Conservation (phyloP, 1,140 invertebrate genomes). For the Reticulitermes speratus region DNA sequence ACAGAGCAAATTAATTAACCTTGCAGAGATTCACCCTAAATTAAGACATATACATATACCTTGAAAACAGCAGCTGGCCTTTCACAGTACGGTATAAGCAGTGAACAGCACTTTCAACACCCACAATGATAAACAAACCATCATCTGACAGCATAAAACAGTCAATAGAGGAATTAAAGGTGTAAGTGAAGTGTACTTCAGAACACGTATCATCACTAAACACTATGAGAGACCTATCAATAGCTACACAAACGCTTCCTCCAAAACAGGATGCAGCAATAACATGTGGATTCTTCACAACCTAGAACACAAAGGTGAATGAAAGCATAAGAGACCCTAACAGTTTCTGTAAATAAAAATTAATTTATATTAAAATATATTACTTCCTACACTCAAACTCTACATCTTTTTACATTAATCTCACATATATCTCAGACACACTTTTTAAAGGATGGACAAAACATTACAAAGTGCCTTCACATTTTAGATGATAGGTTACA, state of each 20-base stretch:
- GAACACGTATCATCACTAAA: conserved; percentile 44
- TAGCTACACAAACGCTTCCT: conserved; percentile 42
- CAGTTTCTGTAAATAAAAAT: neutral
- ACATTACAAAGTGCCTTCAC: too few relatives aligned
- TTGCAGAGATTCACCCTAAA: too few relatives aligned
- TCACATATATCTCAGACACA: neutral
- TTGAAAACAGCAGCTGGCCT: neutral
- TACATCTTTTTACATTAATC: neutral
- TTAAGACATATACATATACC: neutral
- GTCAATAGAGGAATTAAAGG: conserved; percentile 42
- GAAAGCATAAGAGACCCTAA: neutral
- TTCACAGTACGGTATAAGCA: neutral
- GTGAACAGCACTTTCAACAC: conserved; percentile 37
- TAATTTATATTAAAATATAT: neutral
- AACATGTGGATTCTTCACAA: neutral
- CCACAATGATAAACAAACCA: conserved; percentile 41
- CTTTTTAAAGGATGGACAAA: too few relatives aligned
- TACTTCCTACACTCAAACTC: neutral
- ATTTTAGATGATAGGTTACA: too few relatives aligned
- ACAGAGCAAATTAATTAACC: too few relatives aligned
- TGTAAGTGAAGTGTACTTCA: conserved; percentile 40
- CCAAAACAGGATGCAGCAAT: conserved; percentile 24
- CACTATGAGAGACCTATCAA: conserved; percentile 46
- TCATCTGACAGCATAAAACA: conserved; percentile 42
- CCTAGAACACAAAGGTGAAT: neutral